Conservation (phyloP, 1,140 invertebrate genomes). For the Drosophila punjabiensis region DNA sequence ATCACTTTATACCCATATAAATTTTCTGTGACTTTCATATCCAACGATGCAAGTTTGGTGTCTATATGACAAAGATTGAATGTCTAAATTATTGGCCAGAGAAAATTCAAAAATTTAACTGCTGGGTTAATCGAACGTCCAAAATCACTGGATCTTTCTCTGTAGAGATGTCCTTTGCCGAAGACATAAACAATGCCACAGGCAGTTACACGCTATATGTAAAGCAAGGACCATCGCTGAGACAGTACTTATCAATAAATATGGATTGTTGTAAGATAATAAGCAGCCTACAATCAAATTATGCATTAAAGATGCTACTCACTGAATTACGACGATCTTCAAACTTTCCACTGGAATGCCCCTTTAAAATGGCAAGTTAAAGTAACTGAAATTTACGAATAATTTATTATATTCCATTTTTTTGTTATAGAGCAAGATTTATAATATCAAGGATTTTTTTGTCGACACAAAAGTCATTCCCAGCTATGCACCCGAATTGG, state of each 20-base stretch:
- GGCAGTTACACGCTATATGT: constrained; percentile 9
- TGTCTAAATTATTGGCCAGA: constrained; percentile 19
- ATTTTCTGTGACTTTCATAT: not conserved
- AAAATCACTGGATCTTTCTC: not conserved
- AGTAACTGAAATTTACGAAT: too few species aligned
- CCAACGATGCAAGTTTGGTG: not conserved
- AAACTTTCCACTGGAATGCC: constrained; percentile 36
- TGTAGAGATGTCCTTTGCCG: not conserved
- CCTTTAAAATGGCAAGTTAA: constrained; percentile 23
- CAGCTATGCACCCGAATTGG: not conserved
- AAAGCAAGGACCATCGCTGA: not conserved
- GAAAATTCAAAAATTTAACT: constrained; percentile 3
- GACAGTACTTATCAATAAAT: constrained; percentile 9
- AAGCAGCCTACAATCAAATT: constrained; percentile 3
- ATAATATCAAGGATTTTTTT: not conserved
- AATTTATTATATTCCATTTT: not conserved
- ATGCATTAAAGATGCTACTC: constrained; percentile 9
- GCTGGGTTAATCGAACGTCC: not conserved
- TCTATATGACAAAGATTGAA: constrained; percentile 9
- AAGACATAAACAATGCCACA: constrained; percentile 2
- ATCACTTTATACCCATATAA: too few species aligned
- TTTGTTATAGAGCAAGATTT: not conserved
- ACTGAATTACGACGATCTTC: not conserved
- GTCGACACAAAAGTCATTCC: not conserved
- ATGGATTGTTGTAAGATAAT: constrained; percentile 23